Evolutionary conservation across 2,888 invertebrate species (phyloP), one percentile per base, ranked within the genome.

Genomic region (Nomada goodeniana): DNA sequence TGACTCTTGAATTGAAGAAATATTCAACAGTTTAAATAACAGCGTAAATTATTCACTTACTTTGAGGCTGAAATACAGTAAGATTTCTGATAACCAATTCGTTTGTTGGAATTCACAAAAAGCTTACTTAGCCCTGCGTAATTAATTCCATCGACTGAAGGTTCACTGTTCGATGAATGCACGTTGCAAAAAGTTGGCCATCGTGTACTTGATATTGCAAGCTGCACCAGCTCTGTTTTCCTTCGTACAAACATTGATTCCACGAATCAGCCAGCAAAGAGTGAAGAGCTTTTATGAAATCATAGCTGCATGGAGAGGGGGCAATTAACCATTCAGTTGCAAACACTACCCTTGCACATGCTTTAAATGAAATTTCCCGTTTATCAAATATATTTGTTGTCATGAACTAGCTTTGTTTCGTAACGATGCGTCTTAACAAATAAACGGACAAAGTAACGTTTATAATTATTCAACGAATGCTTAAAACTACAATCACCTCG

Each of bases 201-300:
- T 57, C 23, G 36, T 36, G 9, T 1, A 13, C 26, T 47, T 47
- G n/a, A 57, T 29, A n/a, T 26, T 18, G 36, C 36, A 36, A 36
- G 36, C 36, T 7, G 36, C 36, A 36, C 26, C 13, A 26, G 15
- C 26, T 26, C 42, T 11, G 23, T 44, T 26, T 72, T 26, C 18
- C 42, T 23, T 59, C n/a, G 2, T 59, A 59, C 26, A 59, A 59
- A 23, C 5, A 53, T 53, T 44, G 26, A 72, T 63, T 72, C 53
- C 53, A 26, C 2, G 53, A 72, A 72, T 42, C 44, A 44, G 63
- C 18, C 18, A 36, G 63, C 71, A 53, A 63, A 53, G 68, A 36
- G 36, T 59, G 44, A 59, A 73, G 59, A 59, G 59, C 73, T 73
- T 50, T 65, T 57, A 18, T 23, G 65, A 64, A 65, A 23, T 59